Evolutionary conservation across 2,797 vertebrate species (phyloP).

Genomic region (Scolopax rusticola): DNA sequence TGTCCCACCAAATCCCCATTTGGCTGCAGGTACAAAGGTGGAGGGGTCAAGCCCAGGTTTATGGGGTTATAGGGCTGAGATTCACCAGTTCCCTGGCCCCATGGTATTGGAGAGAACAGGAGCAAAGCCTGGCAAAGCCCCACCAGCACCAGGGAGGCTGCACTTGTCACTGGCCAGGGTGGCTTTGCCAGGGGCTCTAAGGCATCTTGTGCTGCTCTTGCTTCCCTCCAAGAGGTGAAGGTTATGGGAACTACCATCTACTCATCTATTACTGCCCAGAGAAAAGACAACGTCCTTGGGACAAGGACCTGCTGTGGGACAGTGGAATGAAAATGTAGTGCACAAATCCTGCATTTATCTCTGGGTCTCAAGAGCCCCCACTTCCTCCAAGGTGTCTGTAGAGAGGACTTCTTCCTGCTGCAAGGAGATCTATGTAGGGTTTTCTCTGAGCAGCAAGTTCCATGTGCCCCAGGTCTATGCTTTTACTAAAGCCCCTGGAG

Average conservation of each 20-base stretch:
- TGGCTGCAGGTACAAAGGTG: neutral
- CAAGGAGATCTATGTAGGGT: accelerated
- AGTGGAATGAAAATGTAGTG: neutral
- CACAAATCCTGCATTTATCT: neutral
- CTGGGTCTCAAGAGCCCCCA: neutral
- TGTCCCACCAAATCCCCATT: neutral
- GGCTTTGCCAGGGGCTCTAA: neutral
- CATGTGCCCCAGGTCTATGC: neutral
- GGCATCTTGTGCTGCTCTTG: neutral
- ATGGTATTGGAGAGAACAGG: accelerated
- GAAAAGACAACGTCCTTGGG: neutral
- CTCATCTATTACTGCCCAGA: neutral
- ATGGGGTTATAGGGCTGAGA: neutral
- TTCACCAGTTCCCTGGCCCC: neutral
- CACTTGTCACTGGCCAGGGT: accelerated
- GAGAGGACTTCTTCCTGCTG: neutral
- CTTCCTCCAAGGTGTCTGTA: neutral
- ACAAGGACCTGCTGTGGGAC: accelerated
- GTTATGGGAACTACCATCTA: neutral
- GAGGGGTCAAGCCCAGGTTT: accelerated
- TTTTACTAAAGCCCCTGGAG: neutral
- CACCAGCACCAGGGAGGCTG: neutral
- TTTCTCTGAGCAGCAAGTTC: neutral
- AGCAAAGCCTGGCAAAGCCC: neutral
- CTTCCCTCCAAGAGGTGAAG: neutral